Evolutionary conservation across 2,113 vertebrate species (phyloP).

Genomic region (Hypocryptadius cinnamomeus): DNA sequence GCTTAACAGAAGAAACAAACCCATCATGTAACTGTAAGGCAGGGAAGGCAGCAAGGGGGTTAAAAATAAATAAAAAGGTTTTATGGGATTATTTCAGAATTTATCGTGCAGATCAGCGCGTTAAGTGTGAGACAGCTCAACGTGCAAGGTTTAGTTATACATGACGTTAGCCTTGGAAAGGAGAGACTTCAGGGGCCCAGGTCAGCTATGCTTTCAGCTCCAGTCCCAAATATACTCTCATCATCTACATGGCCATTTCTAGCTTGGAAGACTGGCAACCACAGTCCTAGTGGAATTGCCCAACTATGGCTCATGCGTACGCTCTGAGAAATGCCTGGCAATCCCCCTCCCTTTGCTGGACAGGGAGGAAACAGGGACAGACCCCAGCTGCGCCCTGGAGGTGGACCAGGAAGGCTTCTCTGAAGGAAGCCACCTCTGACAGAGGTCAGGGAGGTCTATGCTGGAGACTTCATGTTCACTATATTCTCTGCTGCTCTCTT

Average conservation of each 20-base stretch:
- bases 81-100: constrained; percentile 54
- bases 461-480: background rate
- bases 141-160: constrained; percentile 73
- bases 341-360: background rate
- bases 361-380: background rate
- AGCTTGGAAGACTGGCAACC: constrained; percentile 21
- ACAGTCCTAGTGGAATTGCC: constrained; percentile 48
- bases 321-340: background rate
- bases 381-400: background rate
- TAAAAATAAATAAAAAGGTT: constrained; percentile 56
- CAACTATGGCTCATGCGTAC: constrained; percentile 22
- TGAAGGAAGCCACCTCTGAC: background rate
- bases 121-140: constrained; percentile 74
- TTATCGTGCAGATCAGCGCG: constrained; percentile 69
- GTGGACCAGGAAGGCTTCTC: background rate
- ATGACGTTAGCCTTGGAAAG: constrained; percentile 69
- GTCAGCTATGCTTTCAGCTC: constrained; percentile 57
- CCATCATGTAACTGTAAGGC: background rate
- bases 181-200: constrained; percentile 75
- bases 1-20: background rate
- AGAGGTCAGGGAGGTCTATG: background rate
- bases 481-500: background rate
- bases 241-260: background rate
- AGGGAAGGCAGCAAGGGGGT: background rate
- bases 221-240: constrained; percentile 3